These are phyloP conservation scores for Halyomorpha halys DNA, from an alignment of 1,140 invertebrate species.

Conservation along the genomic window DNA sequence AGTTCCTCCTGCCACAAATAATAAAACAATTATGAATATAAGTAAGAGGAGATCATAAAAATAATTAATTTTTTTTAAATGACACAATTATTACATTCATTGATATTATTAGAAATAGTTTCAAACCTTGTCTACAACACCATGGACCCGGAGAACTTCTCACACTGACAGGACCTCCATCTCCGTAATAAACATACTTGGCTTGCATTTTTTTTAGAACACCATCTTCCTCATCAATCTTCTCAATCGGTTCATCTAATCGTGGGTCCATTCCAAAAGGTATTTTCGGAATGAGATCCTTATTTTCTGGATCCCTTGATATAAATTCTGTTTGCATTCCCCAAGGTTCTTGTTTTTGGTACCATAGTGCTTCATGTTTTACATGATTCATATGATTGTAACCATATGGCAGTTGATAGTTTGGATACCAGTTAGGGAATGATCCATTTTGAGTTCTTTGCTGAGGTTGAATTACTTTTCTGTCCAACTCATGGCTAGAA, in stretches of 20 bases:
- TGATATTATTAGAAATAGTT: constrained; percentile 1
- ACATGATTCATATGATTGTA: not conserved
- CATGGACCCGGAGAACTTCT: constrained; percentile 50
- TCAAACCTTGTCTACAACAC: constrained; percentile 50
- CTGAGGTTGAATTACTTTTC: not conserved
- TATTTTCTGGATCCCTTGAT: not conserved
- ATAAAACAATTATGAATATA: not conserved
- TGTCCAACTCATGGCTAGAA: not conserved
- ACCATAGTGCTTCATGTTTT: not conserved
- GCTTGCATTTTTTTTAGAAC: constrained; percentile 28
- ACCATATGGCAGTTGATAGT: constrained; percentile 4
- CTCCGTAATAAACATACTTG: constrained; percentile 49
- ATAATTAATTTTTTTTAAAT: not conserved
- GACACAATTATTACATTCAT: too few relatives aligned
- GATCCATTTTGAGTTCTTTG: not conserved
- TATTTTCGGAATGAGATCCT: constrained; percentile 17
- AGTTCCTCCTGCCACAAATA: constrained; percentile 39
- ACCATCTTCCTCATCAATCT: constrained; percentile 22
- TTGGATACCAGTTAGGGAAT: constrained; percentile 4
- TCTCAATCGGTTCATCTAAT: constrained; percentile 14
- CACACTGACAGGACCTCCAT: constrained; percentile 50
- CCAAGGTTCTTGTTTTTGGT: constrained; percentile 11
- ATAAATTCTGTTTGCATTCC: constrained; percentile 8
- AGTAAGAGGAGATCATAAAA: constrained; percentile 29
- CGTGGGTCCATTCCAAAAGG: constrained; percentile 31